phyloP scores from a whole-genome alignment of 2,797 vertebrate genomes.

The Hipposideros larvatus region DNA sequence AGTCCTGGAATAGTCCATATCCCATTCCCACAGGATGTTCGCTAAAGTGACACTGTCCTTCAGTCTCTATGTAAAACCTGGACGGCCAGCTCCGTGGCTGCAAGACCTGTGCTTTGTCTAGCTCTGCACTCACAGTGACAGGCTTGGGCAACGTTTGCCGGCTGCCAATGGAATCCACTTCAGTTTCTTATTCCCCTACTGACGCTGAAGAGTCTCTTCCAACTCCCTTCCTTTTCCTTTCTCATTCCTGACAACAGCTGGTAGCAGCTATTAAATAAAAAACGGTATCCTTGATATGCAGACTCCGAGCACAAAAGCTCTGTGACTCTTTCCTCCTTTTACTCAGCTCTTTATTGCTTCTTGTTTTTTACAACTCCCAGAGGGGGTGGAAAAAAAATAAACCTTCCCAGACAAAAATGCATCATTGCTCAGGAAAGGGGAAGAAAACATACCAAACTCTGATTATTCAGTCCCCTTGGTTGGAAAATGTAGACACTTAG shows the following conservation, averaged over 20 bases:
- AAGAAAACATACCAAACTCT: background rate
- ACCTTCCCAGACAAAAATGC: slow-evolving; percentile 70
- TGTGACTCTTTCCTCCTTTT: slow-evolving; percentile 68
- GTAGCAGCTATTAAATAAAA: slow-evolving; percentile 52
- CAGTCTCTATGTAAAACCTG: background rate
- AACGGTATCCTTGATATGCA: slow-evolving; percentile 72
- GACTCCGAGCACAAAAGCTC: slow-evolving; percentile 63
- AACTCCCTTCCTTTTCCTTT: background rate
- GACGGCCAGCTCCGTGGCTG: background rate
- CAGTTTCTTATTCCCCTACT: fast-evolving
- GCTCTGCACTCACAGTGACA: background rate
- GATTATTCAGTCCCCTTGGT: background rate
- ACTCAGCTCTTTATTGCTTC: slow-evolving; percentile 34
- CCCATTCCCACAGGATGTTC: background rate
- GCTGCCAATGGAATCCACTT: background rate
- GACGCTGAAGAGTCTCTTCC: background rate
- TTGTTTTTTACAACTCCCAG: slow-evolving; percentile 65
- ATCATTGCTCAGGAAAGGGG: slow-evolving; percentile 22
- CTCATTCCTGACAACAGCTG: slow-evolving; percentile 47
- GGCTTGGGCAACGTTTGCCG: background rate
- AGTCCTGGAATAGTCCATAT: background rate
- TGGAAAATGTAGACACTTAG: background rate
- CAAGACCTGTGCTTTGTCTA: background rate
- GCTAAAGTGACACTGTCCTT: background rate
- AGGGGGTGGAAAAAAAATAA: background rate